Base-by-base conservation (phyloP, 1,140 invertebrate species). In the Meloidogyne floridensis region DNA sequence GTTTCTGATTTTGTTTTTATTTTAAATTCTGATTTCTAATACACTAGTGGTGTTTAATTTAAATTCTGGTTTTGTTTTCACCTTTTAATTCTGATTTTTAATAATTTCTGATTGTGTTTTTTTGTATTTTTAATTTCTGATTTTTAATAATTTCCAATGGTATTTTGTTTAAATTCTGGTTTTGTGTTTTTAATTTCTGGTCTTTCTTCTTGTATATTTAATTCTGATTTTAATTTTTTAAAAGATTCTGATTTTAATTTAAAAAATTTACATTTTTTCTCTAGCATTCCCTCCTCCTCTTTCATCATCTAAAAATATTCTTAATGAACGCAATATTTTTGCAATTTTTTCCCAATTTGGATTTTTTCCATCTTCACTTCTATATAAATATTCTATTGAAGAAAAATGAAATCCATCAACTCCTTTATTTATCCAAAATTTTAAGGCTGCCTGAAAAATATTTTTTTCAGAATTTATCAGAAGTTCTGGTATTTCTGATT, bases 401-500 rank as follows among this genome's bases (percentile, higher is more conserved):
- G 54, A 56, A n/a, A 86, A 71, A 81, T 86, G 86, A 56, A 86
- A 87, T 15, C 85, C 85, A 77, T 86, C 85, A 20, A 86, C 72
- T 70, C 85, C 86, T 11, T 82, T 56, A 20, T 81, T 70, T 32
- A 86, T 76, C 85, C 85, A 86, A 78, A 87, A 87, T 4, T 32
- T 59, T 53, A 86, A 10, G 3, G 85, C 86, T n/a, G 81, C 76
- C 76, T 84, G 15, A 8, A 83, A 71, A 72, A 47, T 53, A 47
- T n/a, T n/a, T n/a, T 65, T 65, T 65, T 59, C 5, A 59, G 6
- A 15, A 32, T 32, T 47, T 47, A 47, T 47, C 7, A 47, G 47
- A 6, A 8, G 4, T 47, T 47, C 7, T 47, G 4, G 47, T 8
- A 8, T 47, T 47, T 8, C 47, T 47, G 47, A 47, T 47, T 47